These are phyloP conservation scores for Leptopilina clavipes DNA, from an alignment of 1,140 invertebrate species.

Conservation along the genomic window DNA sequence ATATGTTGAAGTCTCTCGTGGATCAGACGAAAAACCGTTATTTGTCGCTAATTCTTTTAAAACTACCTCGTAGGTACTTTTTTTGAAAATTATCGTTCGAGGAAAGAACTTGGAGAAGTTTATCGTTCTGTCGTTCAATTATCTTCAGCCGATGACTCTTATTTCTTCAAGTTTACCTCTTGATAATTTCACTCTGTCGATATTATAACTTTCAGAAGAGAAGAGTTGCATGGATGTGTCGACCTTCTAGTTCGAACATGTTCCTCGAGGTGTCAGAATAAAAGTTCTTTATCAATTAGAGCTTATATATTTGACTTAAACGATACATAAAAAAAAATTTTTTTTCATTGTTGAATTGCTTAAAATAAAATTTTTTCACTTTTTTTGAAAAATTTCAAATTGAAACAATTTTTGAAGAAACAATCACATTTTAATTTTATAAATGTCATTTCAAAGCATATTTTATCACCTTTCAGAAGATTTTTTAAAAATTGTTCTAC, in stretches of 20 bases:
- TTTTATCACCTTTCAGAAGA: too few species aligned
- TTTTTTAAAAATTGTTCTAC: too few species aligned
- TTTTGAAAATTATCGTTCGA: not conserved
- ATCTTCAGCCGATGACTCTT: not conserved
- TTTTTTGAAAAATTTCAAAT: too few species aligned
- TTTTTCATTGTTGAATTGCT: too few species aligned
- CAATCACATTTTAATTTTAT: too few species aligned
- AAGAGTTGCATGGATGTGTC: not conserved
- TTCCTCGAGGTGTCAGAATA: slow-evolving; percentile 14
- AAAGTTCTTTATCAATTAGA: too few species aligned
- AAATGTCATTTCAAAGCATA: too few species aligned
- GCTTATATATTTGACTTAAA: too few species aligned
- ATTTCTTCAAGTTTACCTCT: not conserved
- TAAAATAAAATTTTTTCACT: too few species aligned
- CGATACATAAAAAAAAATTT: too few species aligned
- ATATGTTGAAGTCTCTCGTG: not conserved
- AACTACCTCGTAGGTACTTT: not conserved
- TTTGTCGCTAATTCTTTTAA: not conserved
- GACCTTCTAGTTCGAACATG: not conserved
- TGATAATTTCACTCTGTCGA: slow-evolving; percentile 9
- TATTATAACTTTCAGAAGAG: not conserved
- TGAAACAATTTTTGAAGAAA: too few species aligned
- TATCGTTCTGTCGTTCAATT: not conserved
- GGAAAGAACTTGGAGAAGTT: not conserved
- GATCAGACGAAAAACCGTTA: not conserved